Conservation (phyloP, 2,888 invertebrate genomes). For the Acrobasis repandana region DNA sequence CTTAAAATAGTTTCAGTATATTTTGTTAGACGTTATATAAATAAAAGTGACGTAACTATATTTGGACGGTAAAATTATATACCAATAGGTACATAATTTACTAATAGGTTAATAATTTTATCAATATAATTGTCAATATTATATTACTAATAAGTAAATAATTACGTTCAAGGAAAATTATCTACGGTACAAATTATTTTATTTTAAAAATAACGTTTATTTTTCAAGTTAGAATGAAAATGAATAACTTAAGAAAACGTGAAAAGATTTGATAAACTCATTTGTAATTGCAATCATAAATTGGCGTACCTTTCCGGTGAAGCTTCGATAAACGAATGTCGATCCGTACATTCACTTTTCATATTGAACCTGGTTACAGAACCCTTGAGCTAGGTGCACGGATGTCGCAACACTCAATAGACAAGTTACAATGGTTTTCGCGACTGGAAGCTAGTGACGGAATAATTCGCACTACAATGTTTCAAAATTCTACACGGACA, state of each 20-base stretch:
- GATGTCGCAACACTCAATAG: background rate
- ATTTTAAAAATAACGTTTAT: background rate
- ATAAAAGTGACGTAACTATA: background rate
- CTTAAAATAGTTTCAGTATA: no score
- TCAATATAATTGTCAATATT: no score
- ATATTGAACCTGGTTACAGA: slow-evolving; percentile 1
- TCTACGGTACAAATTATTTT: no score
- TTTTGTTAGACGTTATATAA: no score
- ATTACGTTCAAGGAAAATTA: no score
- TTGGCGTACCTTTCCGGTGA: slow-evolving; percentile 10
- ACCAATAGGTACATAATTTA: no score
- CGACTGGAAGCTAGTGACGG: background rate
- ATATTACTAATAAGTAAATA: no score
- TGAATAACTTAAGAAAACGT: no score
- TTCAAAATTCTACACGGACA: background rate
- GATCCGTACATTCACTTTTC: slow-evolving; percentile 18
- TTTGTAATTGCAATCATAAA: background rate
- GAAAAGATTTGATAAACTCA: no score
- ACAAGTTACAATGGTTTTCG: background rate
- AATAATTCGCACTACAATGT: background rate
- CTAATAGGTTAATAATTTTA: no score
- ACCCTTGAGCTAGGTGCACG: background rate
- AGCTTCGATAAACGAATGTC: background rate
- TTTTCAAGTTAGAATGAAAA: no score
- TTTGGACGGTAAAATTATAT: no score